phyloP scores from a whole-genome alignment of 1,140 invertebrate species.

The Caenorhabditis inopinata region DNA sequence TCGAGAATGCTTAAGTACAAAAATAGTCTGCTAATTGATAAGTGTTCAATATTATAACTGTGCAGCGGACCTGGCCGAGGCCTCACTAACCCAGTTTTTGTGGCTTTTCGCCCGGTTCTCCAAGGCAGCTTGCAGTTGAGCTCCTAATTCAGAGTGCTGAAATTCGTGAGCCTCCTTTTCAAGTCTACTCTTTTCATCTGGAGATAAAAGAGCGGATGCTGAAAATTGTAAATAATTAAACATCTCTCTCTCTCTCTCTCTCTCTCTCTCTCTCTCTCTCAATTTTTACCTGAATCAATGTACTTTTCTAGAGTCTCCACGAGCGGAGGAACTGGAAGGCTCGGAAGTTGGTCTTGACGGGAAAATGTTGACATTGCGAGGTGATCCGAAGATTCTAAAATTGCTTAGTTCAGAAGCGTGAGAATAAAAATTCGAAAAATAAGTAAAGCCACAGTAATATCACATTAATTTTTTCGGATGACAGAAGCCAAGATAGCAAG shows the following conservation, averaged over 20 bases:
- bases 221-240: background rate
- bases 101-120: conserved; percentile 38
- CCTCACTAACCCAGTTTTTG: conserved; percentile 46
- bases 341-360: conserved; percentile 35
- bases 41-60: too few relatives aligned
- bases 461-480: too few relatives aligned
- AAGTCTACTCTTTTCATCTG: conserved; percentile 23
- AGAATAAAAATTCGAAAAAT: background rate
- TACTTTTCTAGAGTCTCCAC: conserved; percentile 48
- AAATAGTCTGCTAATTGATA: too few relatives aligned
- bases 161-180: conserved; percentile 45
- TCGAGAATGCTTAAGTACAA: too few relatives aligned
- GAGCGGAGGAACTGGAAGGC: conserved; percentile 32
- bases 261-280: background rate
- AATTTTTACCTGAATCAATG: conserved; percentile 3
- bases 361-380: conserved; percentile 39
- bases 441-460: too few relatives aligned
- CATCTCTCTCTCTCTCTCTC: background rate
- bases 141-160: conserved; percentile 1
- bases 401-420: background rate
- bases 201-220: conserved; percentile 33
- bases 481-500: too few relatives aligned
- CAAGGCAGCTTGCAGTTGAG: conserved; percentile 34
- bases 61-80: too few relatives aligned
- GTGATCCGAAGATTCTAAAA: background rate